Evolutionary conservation across 2,113 vertebrate species (phyloP), one percentile per base, ranked within the genome.

Genomic region (Murina feae): DNA sequence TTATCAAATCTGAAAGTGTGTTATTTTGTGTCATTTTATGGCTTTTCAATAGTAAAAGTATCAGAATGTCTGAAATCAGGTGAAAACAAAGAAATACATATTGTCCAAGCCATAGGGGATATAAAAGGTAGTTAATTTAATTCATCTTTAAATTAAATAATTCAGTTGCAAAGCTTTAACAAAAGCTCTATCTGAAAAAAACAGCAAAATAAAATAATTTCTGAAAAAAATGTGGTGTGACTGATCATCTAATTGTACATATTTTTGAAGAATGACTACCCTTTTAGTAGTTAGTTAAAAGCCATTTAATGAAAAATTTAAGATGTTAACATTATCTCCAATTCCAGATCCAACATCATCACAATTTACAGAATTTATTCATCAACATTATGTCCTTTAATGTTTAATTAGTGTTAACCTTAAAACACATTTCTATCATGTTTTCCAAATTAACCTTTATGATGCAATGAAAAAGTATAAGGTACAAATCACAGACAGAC

Each of bases 351-450:
- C 86, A 90, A 89, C 51, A 49, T 85, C 32, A 51, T 86, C 1
- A 6, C 47, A 65, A 96, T 90, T 96, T 81, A 89, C 3, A 92
- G 21, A 91, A 88, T 85, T 84, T 74, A 97, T 91, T 91, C 87
- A 83, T 69, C 75, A 72, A 85, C 37, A 66, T 32, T 75, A 14
- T 93, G 32, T 42, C 72, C 76, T 90, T 89, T 89, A 72, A 93
- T 87, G 72, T 94, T 89, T 90, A 68, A 94, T 93, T 82, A 89
- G 51, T 58, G 13, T 65, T 90, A 92, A 7, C n/a, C 42, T 66
- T 49, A 71, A 89, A 96, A 68, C 21, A 9, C 30, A 72, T 88
- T 91, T 71, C 37, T 66, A 76, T 86, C n/a, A 63, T 60, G 49
- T 78, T 95, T 96, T 60, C 9, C 23, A 58, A 82, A 85, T 83